Percentiles rank a stretch among this genome's conserved stretches.
Conservation (phyloP, 2,888 invertebrate species). For the Nomada fucata region DNA sequence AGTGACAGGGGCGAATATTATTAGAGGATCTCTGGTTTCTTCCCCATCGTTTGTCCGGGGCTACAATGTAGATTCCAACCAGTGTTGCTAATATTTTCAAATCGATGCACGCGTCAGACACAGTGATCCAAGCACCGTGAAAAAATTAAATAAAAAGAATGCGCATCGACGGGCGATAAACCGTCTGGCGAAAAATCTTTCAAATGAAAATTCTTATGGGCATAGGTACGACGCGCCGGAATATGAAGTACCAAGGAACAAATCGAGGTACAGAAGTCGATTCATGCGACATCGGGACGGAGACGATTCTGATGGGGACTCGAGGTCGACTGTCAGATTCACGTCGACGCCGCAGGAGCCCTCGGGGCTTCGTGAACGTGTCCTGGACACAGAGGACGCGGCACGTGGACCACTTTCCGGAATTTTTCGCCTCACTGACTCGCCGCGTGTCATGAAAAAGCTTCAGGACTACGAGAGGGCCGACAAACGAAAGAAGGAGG, state of each 20-base stretch:
- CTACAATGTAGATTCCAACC: no score
- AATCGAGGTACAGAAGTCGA: slow-evolving; percentile 82
- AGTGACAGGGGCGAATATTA: slow-evolving; percentile 51
- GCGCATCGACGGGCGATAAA: background rate
- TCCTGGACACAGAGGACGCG: slow-evolving; percentile 95
- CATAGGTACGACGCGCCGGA: slow-evolving; percentile 81
- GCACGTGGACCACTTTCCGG: slow-evolving; percentile 94
- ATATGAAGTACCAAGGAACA: slow-evolving; percentile 82
- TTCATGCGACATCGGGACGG: slow-evolving; percentile 87
- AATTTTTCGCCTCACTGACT: slow-evolving; percentile 94
- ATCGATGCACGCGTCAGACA: no score
- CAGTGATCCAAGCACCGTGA: no score
- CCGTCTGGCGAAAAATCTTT: background rate
- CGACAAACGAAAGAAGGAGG: slow-evolving; percentile 91
- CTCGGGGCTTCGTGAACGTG: slow-evolving; percentile 86
- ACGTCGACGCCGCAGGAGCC: slow-evolving; percentile 84
- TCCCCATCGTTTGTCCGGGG: slow-evolving; percentile 15
- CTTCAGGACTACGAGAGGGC: slow-evolving; percentile 91
- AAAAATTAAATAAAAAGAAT: background rate
- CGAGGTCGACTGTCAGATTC: slow-evolving; percentile 88
- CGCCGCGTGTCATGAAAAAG: slow-evolving; percentile 94
- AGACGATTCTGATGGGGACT: slow-evolving; percentile 91
- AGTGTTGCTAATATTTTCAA: background rate
- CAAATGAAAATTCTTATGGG: background rate
- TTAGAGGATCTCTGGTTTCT: slow-evolving; percentile 49